Conservation (phyloP, 2,888 invertebrate species). For the Syrista parreyssii region DNA sequence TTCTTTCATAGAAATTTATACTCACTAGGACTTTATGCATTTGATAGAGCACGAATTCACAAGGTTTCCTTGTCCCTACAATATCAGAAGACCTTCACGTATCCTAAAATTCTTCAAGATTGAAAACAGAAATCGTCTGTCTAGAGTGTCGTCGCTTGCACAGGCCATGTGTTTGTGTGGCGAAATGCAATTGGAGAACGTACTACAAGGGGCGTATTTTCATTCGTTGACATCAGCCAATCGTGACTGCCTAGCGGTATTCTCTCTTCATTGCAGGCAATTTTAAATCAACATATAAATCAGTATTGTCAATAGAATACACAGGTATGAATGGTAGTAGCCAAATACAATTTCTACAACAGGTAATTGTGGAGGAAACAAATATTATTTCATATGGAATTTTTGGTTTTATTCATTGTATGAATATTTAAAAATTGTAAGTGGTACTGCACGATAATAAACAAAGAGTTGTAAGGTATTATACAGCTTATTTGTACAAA, state of each 20-base stretch:
- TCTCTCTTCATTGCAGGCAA: not conserved
- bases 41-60: constrained; percentile 14
- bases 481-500: not conserved
- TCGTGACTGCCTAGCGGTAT: not conserved
- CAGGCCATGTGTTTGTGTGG: constrained; percentile 58
- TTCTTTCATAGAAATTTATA: not conserved
- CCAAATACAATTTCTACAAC: not conserved
- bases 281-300: not conserved
- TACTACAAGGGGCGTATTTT: not conserved
- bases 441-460: not conserved
- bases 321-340: not conserved
- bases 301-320: not conserved
- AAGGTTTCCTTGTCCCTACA: constrained; percentile 6
- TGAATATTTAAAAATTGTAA: not conserved
- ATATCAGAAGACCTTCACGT: not conserved
- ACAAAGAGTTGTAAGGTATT: not conserved
- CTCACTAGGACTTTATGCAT: constrained; percentile 27
- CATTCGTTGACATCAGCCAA: not conserved
- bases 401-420: not conserved
- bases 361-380: not conserved
- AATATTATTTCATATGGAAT: not conserved
- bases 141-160: constrained; percentile 20
- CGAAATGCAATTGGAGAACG: constrained; percentile 52
- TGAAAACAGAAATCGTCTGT: constrained; percentile 20
- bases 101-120: not conserved